Percentiles rank a stretch among this genome's conserved stretches.
Evolutionary conservation across 2,797 vertebrate species (phyloP).

Genomic region (Sebastes alutus): DNA sequence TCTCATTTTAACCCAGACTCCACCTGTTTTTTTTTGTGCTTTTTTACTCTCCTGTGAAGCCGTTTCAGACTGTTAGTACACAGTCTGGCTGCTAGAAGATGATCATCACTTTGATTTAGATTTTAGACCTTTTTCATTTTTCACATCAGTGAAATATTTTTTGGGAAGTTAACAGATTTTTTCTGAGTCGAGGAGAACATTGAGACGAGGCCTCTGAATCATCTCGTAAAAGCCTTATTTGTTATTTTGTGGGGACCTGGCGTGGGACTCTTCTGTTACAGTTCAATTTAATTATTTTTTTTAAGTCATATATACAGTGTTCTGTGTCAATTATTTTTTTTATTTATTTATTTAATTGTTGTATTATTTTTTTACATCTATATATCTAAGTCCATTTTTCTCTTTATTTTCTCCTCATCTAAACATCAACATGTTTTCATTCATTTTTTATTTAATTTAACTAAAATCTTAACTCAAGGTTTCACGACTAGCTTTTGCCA

Average conservation of each 20-base stretch:
- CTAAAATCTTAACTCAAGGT: neutral
- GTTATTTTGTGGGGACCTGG: neutral
- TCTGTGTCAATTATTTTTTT: too few relatives aligned
- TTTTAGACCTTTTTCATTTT: neutral
- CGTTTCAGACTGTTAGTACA: neutral
- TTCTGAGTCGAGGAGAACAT: neutral
- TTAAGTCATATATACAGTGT: neutral
- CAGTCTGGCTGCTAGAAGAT: neutral
- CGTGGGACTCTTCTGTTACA: neutral
- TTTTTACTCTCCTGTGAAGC: neutral
- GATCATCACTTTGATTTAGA: neutral
- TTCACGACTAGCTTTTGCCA: neutral
- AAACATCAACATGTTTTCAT: neutral
- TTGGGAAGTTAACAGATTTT: neutral
- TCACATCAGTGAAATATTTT: neutral
- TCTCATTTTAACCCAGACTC: constrained; percentile 6
- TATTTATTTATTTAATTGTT: too few relatives aligned
- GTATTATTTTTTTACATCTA: neutral
- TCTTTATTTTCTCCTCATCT: neutral
- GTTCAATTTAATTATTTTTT: neutral
- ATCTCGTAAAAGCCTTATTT: neutral
- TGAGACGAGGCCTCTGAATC: neutral
- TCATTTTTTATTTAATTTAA: neutral
- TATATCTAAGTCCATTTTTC: neutral
- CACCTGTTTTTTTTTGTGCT: neutral